These are phyloP conservation scores for Apogon hyalosoma DNA, from an alignment of 2,797 vertebrate genomes.

Conservation along the genomic window DNA sequence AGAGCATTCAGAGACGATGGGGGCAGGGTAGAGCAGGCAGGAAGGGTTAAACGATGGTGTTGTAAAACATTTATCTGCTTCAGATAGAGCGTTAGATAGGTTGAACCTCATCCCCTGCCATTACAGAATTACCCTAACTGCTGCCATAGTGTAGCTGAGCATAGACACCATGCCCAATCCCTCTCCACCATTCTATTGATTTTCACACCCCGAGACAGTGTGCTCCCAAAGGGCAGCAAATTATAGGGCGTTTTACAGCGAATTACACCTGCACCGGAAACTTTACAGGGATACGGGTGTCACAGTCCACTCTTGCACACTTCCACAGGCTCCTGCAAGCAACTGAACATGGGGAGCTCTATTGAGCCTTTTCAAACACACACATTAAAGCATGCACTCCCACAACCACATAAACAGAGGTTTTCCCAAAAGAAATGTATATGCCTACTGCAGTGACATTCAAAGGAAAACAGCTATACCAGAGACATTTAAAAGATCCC, in stretches of 20 bases:
- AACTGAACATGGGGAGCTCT: conserved; percentile 48
- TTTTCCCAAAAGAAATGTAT: conserved; percentile 27
- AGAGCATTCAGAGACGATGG: conserved; percentile 44
- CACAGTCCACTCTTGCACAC: conserved; percentile 69
- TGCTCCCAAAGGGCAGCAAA: conserved; percentile 92
- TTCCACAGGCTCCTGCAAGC: conserved; percentile 31
- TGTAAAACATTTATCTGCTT: conserved; percentile 85
- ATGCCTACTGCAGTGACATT: conserved; percentile 37
- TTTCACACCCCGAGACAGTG: conserved; percentile 80
- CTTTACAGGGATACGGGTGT: conserved; percentile 91
- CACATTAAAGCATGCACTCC: conserved; percentile 40
- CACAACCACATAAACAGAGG: conserved; percentile 27
- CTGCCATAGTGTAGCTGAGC: conserved; percentile 68
- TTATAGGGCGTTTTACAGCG: conserved; percentile 92
- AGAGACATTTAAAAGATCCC: conserved; percentile 22
- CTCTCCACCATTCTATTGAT: conserved; percentile 82
- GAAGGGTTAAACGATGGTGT: conserved; percentile 81
- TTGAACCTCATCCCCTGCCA: conserved; percentile 75
- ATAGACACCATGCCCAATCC: conserved; percentile 72
- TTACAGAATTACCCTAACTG: conserved; percentile 87
- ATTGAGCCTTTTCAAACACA: conserved; percentile 47
- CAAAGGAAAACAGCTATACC: conserved; percentile 32
- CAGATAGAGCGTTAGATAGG: conserved; percentile 80
- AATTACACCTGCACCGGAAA: conserved; percentile 96
- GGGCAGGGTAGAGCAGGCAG: conserved; percentile 45